Evolutionary conservation across 1,140 invertebrate genomes (phyloP).

Genomic region (Pararge aegeria): DNA sequence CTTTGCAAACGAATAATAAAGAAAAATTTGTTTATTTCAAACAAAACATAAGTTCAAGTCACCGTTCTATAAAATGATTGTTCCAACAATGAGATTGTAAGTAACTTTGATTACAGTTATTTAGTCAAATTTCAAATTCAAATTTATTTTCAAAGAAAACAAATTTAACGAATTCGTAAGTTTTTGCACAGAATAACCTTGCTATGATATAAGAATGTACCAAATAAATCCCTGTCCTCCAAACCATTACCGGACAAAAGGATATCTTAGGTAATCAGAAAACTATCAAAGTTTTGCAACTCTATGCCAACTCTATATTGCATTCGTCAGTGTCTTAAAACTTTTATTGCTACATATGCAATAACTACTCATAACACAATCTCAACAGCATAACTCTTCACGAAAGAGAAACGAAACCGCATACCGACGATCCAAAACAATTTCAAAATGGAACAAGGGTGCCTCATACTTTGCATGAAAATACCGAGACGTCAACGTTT

Average conservation of each 20-base stretch:
- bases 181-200: neutral
- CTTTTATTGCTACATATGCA: constrained; percentile 69
- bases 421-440: constrained; percentile 66
- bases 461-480: constrained; percentile 68
- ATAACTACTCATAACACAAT: constrained; percentile 59
- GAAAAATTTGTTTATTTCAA: constrained; percentile 7
- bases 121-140: neutral
- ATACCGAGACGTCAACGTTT: constrained; percentile 71
- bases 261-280: constrained; percentile 20
- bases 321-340: constrained; percentile 72
- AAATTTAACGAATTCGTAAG: neutral
- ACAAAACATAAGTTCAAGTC: constrained; percentile 14
- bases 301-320: constrained; percentile 52
- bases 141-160: constrained; percentile 13
- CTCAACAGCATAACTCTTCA: constrained; percentile 51
- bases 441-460: constrained; percentile 68
- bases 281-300: constrained; percentile 28
- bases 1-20: constrained; percentile 1
- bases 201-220: neutral
- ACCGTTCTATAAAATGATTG: constrained; percentile 10
- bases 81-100: constrained; percentile 11
- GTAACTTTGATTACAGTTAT: constrained; percentile 8
- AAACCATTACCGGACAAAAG: constrained; percentile 10
- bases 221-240: constrained; percentile 11
- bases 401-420: constrained; percentile 60